Conservation (phyloP, 1,140 invertebrate species). For the Ylistrum balloti region DNA sequence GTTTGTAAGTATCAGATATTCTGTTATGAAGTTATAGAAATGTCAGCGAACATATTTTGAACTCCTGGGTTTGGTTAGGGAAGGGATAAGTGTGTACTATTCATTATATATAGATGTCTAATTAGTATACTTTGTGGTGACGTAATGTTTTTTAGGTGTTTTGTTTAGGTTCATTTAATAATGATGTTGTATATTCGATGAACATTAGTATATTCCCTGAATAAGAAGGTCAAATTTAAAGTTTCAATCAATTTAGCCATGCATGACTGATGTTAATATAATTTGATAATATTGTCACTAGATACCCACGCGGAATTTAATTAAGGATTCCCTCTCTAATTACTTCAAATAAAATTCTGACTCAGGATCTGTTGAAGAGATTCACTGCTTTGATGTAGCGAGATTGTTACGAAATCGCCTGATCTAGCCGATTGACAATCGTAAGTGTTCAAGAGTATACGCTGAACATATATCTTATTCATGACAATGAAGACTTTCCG, state of each 20-base stretch:
- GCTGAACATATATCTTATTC: constrained; percentile 15
- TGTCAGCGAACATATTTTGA: too few relatives aligned
- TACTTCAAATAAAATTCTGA: neutral
- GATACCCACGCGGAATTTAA: neutral
- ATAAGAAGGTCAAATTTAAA: neutral
- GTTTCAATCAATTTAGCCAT: neutral
- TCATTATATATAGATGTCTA: too few relatives aligned
- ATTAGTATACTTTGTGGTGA: too few relatives aligned
- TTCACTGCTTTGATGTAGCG: neutral
- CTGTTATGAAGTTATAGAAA: too few relatives aligned
- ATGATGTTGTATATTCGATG: too few relatives aligned
- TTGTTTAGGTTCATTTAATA: too few relatives aligned
- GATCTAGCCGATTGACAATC: neutral
- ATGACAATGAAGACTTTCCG: neutral
- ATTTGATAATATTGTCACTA: neutral
- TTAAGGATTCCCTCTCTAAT: neutral
- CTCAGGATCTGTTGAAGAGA: neutral
- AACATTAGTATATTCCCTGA: too few relatives aligned
- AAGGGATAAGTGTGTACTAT: too few relatives aligned
- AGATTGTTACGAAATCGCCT: constrained; percentile 27
- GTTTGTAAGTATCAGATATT: too few relatives aligned
- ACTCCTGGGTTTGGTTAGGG: too few relatives aligned
- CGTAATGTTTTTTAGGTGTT: too few relatives aligned
- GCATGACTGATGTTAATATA: constrained; percentile 34
- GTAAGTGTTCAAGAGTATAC: neutral